Evolutionary conservation across 2,888 invertebrate genomes (phyloP).

Genomic region (Trimorus sp.): DNA sequence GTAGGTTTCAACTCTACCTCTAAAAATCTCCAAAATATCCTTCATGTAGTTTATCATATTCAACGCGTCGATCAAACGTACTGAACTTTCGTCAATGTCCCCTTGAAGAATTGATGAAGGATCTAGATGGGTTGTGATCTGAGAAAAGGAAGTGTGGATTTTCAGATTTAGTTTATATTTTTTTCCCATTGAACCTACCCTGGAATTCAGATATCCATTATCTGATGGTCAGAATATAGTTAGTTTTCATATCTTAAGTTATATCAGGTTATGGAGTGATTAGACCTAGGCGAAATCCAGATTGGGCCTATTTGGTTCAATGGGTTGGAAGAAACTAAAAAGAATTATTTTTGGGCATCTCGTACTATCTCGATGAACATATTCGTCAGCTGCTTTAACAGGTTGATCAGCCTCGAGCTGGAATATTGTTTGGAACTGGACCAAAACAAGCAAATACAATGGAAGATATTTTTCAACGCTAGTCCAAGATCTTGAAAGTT

Average conservation of each 20-base stretch:
- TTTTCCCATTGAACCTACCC: too few species aligned
- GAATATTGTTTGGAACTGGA: constrained; percentile 90
- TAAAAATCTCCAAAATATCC: constrained; percentile 83
- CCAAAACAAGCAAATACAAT: constrained; percentile 93
- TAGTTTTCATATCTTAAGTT: too few species aligned
- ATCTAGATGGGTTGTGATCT: constrained; percentile 88
- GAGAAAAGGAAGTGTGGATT: constrained; percentile 11
- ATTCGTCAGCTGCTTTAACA: constrained; percentile 91
- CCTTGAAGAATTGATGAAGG: constrained; percentile 92
- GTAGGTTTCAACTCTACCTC: constrained; percentile 83
- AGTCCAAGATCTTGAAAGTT: constrained; percentile 86
- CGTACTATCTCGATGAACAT: constrained; percentile 87
- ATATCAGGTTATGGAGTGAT: too few species aligned
- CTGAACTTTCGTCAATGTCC: constrained; percentile 89
- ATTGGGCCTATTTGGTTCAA: too few species aligned
- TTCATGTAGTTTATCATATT: constrained; percentile 83
- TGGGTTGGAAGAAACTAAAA: too few species aligned
- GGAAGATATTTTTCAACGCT: constrained; percentile 87
- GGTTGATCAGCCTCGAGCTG: constrained; percentile 84
- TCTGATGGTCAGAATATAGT: background rate
- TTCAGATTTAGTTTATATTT: background rate
- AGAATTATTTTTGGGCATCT: too few species aligned
- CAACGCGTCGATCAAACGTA: constrained; percentile 84
- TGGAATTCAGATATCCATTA: background rate
- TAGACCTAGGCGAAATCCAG: too few species aligned